A percentile compares a stretch with the other conserved stretches of the same genome.
These are phyloP conservation scores for Rapana venosa DNA, from an alignment of 2,888 invertebrate species.

Conservation along the genomic window DNA sequence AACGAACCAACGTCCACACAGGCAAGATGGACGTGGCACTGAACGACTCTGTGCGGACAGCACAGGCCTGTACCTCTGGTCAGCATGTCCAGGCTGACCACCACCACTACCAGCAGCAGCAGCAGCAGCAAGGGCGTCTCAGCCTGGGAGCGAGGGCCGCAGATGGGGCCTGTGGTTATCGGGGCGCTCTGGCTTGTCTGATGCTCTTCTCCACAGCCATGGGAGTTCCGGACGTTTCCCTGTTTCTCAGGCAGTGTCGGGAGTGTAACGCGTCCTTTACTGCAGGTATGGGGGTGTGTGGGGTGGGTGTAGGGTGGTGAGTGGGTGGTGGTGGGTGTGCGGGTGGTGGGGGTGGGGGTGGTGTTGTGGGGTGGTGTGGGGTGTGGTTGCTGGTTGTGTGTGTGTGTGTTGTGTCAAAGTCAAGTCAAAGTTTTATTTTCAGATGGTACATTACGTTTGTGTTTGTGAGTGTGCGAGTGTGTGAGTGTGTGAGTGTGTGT, in stretches of 20 bases:
- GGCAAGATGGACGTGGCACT: no score
- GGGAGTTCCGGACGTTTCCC: background rate
- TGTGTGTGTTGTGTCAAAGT: slow-evolving; percentile 3
- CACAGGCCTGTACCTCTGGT: no score
- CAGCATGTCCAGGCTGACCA: no score
- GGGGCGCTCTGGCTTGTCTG: background rate
- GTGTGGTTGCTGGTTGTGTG: slow-evolving; percentile 4
- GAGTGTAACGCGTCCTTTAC: background rate
- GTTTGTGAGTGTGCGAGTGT: no score
- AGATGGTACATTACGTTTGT: no score
- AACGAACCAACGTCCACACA: no score
- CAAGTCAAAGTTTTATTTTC: no score
- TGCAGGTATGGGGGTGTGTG: background rate
- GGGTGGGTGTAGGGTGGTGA: background rate
- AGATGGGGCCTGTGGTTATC: background rate
- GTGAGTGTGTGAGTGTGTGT: no score
- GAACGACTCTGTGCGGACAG: no score
- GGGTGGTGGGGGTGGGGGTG: slow-evolving; percentile 16
- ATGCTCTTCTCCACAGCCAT: slow-evolving; percentile 7
- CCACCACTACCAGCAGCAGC: no score
- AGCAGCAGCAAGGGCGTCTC: background rate
- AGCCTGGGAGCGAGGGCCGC: background rate
- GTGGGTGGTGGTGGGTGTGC: slow-evolving; percentile 22
- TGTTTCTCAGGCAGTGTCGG: background rate
- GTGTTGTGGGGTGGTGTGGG: slow-evolving; percentile 27